Conservation (phyloP, 2,797 vertebrate genomes). For the Chloroceryle amazona region DNA sequence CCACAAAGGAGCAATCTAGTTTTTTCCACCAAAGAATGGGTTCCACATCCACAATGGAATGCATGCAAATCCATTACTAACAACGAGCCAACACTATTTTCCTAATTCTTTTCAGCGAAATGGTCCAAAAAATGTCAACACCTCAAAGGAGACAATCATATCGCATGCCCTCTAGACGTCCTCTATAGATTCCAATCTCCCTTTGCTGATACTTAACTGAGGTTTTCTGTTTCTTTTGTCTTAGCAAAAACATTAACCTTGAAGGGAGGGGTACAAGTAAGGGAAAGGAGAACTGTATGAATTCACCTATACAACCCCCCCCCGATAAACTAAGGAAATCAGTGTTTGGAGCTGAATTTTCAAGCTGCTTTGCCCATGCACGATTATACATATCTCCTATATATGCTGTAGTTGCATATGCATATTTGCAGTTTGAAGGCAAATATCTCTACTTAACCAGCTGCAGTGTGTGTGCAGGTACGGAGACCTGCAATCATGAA, state of each 20-base stretch:
- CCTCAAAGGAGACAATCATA: constrained; percentile 32
- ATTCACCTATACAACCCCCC: background rate
- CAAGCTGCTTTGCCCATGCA: background rate
- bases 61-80: background rate
- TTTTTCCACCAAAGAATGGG: background rate
- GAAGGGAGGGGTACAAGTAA: background rate
- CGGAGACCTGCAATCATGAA: background rate
- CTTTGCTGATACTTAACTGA: background rate
- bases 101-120: background rate
- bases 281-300: constrained; percentile 3
- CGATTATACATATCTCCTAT: background rate
- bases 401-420: background rate
- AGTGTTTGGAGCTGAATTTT: constrained; percentile 1
- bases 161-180: constrained; percentile 15
- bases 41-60: background rate
- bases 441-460: background rate
- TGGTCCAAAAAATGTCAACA: background rate
- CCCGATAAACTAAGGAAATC: background rate
- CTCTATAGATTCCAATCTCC: constrained; percentile 17
- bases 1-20: background rate
- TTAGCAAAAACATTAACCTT: constrained; percentile 62
- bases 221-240: constrained; percentile 47
- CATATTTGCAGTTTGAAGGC: background rate
- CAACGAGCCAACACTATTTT: background rate
- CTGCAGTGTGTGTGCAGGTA: background rate